phyloP scores from a whole-genome alignment of 2,797 vertebrate genomes.

The Myiothlypis coronata region DNA sequence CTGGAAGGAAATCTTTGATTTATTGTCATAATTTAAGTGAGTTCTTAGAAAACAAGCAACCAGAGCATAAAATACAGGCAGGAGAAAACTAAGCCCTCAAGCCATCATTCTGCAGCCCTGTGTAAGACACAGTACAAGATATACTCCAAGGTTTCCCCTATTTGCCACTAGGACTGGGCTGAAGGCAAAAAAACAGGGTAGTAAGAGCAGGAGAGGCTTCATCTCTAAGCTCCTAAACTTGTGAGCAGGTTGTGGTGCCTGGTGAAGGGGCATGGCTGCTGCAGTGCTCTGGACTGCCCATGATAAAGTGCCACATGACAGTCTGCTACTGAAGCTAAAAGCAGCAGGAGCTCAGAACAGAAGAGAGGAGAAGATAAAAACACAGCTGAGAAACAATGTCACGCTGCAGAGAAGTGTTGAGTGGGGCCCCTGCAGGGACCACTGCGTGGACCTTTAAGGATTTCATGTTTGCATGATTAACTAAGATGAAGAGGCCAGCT shows the following conservation, averaged over 20 bases:
- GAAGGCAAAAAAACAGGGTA: neutral
- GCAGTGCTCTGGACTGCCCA: neutral
- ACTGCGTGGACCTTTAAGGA: constrained; percentile 70
- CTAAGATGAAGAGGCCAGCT: constrained; percentile 80
- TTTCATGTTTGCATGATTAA: constrained; percentile 78
- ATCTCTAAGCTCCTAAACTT: neutral
- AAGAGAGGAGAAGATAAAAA: constrained; percentile 64
- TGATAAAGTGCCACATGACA: constrained; percentile 60
- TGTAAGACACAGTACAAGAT: neutral
- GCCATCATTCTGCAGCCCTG: neutral
- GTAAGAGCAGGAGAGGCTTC: neutral
- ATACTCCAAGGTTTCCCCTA: neutral
- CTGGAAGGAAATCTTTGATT: constrained; percentile 60
- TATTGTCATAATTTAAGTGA: constrained; percentile 37
- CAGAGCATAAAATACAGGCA: neutral
- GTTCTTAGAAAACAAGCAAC: constrained; percentile 49
- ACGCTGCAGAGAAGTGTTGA: constrained; percentile 60
- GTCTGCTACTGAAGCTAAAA: constrained; percentile 58
- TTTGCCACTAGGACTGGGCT: neutral
- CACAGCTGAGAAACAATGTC: constrained; percentile 69
- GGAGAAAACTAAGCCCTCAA: neutral
- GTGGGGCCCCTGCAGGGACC: constrained; percentile 70
- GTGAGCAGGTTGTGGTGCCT: neutral
- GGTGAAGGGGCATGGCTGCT: neutral
- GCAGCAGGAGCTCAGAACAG: constrained; percentile 68